Evolutionary conservation across 2,113 vertebrate species (phyloP), one percentile per base, ranked within the genome.

Genomic region (Lasiurus borealis): DNA sequence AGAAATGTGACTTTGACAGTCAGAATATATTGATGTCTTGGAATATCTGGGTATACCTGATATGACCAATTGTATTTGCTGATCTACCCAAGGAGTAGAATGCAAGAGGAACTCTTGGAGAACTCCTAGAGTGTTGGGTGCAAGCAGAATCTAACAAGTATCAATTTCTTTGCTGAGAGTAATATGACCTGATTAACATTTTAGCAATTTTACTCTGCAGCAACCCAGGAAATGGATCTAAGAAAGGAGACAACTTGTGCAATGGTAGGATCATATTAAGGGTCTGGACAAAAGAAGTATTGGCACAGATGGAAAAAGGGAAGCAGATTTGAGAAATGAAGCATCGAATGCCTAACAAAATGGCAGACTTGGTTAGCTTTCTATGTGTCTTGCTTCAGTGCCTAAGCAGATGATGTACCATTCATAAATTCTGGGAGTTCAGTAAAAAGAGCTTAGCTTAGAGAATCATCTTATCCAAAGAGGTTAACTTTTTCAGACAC

Each of bases 401-500:
- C 34, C 34, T 31, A 31, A 18, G 4, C 12, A 40, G 57, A 66
- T 72, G 69, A 52, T 4, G n/a, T 27, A 29, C 15, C 50, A 59
- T 44, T 92, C 13, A 25, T 12, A 62, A 66, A 50, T 68, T 44
- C 48, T 64, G n/a, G n/a, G 34, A 66, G 59, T 71, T 85, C 23
- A 77, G 21, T 31, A 19, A 6, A 90, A 89, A 54, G 40, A 75
- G 50, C 9, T 48, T 31, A 88, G 54, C 27, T 64, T 50, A 85
- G 4, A 91, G 73, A 87, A 57, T 76, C 19, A 54, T 88, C 62
- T 89, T 52, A 82, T 23, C 5, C 66, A 92, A 93, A 86, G 71
- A 92, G 46, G 46, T 72, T 91, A 96, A 86, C 57, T 77, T 97
- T 92, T n/a, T 62, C 64, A 84, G 54, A 82, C 82, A 34, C 13